These are phyloP conservation scores for Cheilosia pagana DNA, from an alignment of 2,888 invertebrate species.

Conservation along the genomic window DNA sequence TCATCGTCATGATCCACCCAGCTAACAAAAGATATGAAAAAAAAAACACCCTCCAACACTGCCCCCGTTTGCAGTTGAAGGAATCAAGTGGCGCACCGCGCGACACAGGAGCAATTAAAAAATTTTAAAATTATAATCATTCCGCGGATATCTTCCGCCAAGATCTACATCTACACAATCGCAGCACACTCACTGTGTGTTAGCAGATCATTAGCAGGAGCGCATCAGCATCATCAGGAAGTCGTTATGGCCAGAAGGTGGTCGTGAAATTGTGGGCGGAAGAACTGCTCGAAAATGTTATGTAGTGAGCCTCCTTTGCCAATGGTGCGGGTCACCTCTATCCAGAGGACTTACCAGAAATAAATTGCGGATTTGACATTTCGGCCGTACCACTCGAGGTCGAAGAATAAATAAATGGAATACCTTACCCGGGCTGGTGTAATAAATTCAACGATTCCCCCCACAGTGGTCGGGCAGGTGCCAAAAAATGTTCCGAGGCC, in stretches of 20 bases:
- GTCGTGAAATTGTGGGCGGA: slow-evolving; percentile 46
- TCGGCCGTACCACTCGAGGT: slow-evolving; percentile 17
- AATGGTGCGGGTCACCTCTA: slow-evolving; percentile 45
- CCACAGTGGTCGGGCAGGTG: slow-evolving; percentile 64
- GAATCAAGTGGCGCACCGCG: slow-evolving; percentile 38
- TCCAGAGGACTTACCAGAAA: slow-evolving; percentile 50
- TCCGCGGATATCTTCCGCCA: slow-evolving; percentile 58
- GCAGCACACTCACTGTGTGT: slow-evolving; percentile 51
- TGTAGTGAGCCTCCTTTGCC: slow-evolving; percentile 14
- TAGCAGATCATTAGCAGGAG: slow-evolving; percentile 73
- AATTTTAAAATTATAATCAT: slow-evolving; percentile 71
- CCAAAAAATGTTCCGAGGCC: slow-evolving; percentile 70
- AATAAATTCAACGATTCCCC: slow-evolving; percentile 66
- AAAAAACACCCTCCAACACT: slow-evolving; percentile 55
- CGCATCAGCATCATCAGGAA: slow-evolving; percentile 74
- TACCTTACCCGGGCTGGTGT: slow-evolving; percentile 39
- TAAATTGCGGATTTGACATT: slow-evolving; percentile 70
- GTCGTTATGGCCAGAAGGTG: slow-evolving; percentile 72
- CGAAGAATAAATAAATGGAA: slow-evolving; percentile 50
- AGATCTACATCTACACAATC: slow-evolving; percentile 69
- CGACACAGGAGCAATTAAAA: slow-evolving; percentile 71
- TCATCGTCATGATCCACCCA: slow-evolving; percentile 57
- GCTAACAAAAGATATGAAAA: slow-evolving; percentile 11
- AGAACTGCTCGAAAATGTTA: background rate
- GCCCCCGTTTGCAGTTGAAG: slow-evolving; percentile 60